phyloP scores from a whole-genome alignment of 2,113 vertebrate genomes.

The Paedocypris sp. region DNA sequence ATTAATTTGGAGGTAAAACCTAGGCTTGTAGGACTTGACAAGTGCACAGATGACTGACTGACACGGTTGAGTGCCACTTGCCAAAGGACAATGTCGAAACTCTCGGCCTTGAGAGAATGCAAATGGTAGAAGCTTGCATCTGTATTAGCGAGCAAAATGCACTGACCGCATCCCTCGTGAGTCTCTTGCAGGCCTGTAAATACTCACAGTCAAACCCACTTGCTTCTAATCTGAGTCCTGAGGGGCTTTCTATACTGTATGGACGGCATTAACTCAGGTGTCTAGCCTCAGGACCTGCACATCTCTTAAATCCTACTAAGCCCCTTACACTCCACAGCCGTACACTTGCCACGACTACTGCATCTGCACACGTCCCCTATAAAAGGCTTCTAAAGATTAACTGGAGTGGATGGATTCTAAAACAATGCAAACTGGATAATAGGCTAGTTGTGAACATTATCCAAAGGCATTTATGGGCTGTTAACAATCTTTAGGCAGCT shows the following conservation, averaged over 20 bases:
- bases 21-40: constrained; percentile 29
- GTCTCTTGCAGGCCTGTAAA: background rate
- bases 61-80: constrained; percentile 28
- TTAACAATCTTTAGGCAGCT: no score
- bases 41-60: constrained; percentile 42
- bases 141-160: background rate
- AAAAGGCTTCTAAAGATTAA: no score
- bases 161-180: background rate
- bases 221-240: background rate
- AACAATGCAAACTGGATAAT: no score
- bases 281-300: background rate
- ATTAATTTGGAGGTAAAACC: constrained; percentile 40
- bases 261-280: constrained; percentile 8
- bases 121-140: background rate
- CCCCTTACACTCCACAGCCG: constrained; percentile 37
- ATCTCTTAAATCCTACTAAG: constrained; percentile 11
- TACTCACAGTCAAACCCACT: background rate
- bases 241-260: background rate
- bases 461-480: no score
- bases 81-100: background rate
- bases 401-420: no score
- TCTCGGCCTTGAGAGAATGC: background rate
- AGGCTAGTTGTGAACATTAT: no score
- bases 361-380: no score
- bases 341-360: constrained; percentile 36